Conservation (phyloP, 2,888 invertebrate genomes). For the Petrolisthes cinctipes region DNA sequence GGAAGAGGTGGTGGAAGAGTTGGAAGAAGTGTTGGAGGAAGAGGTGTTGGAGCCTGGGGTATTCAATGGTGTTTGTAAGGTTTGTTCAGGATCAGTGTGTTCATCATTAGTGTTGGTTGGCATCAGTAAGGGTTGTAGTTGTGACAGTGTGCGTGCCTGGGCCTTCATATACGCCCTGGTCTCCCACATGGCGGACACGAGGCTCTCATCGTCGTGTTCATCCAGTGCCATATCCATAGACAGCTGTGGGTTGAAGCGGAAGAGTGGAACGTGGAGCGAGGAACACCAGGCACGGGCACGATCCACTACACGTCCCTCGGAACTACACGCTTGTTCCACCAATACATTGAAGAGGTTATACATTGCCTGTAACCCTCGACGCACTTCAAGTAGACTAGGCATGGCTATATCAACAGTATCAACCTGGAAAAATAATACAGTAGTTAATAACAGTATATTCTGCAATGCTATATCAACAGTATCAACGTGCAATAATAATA, state of each 20-base stretch:
- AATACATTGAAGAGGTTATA: conserved; percentile 85
- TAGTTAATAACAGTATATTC: conserved; percentile 24
- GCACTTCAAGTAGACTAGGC: conserved; percentile 64
- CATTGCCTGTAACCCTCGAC: conserved; percentile 74
- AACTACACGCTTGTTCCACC: conserved; percentile 82
- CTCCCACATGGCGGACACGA: conserved; percentile 92
- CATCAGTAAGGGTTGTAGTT: conserved; percentile 53
- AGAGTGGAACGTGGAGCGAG: conserved; percentile 86
- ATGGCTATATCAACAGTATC: conserved; percentile 82
- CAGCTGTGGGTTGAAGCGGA: conserved; percentile 85
- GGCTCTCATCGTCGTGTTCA: conserved; percentile 83
- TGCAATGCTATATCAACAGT: too few species aligned
- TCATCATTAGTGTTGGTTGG: too few species aligned
- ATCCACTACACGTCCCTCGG: conserved; percentile 92
- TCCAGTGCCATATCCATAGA: conserved; percentile 90
- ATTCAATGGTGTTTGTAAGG: too few species aligned
- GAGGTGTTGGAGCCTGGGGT: too few species aligned
- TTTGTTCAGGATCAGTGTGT: too few species aligned
- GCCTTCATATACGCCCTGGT: conserved; percentile 84
- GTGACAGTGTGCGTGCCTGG: conserved; percentile 69
- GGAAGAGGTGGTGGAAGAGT: too few species aligned
- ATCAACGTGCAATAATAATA: too few species aligned
- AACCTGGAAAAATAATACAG: conserved; percentile 70
- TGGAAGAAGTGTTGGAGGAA: too few species aligned
- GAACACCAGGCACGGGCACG: conserved; percentile 94